Evolutionary conservation across 2,888 invertebrate species (phyloP).

Genomic region (Allophyes oxyacanthae): DNA sequence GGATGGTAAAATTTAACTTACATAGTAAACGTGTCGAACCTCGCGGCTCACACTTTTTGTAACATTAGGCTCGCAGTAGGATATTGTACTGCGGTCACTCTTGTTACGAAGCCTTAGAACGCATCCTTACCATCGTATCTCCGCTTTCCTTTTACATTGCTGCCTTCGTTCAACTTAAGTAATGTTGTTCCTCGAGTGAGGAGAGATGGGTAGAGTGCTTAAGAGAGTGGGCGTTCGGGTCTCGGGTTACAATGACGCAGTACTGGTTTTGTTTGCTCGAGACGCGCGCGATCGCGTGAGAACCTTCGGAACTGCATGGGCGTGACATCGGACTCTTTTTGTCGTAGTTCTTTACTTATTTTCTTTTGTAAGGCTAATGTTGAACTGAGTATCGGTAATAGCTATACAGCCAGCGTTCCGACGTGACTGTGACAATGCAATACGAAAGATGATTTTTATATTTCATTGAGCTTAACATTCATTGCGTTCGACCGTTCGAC

Average conservation of each 20-base stretch:
- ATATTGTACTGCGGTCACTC: constrained; percentile 71
- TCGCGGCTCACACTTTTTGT: constrained; percentile 72
- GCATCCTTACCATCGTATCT: constrained; percentile 64
- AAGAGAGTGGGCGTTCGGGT: constrained; percentile 69
- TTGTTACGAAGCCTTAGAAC: constrained; percentile 77
- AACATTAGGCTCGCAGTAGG: constrained; percentile 71
- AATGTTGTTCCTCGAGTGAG: constrained; percentile 32
- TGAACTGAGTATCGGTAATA: constrained; percentile 80
- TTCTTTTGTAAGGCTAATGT: constrained; percentile 79
- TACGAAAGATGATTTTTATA: constrained; percentile 47
- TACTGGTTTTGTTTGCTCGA: constrained; percentile 82
- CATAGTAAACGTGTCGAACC: constrained; percentile 61
- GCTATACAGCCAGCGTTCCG: constrained; percentile 69
- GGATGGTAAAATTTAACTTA: constrained; percentile 81
- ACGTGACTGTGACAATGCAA: constrained; percentile 85
- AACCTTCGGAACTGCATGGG: constrained; percentile 86
- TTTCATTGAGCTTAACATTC: constrained; percentile 26
- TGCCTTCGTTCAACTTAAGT: constrained; percentile 48
- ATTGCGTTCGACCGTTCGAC: background rate
- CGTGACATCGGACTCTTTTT: constrained; percentile 86
- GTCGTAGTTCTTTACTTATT: constrained; percentile 68
- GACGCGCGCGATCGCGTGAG: constrained; percentile 82
- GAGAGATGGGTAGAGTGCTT: constrained; percentile 63
- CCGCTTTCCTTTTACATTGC: constrained; percentile 64
- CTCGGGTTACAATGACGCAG: constrained; percentile 74